A percentile compares a stretch with the other conserved stretches of the same genome.
Evolutionary conservation across 2,113 vertebrate genomes (phyloP).

Genomic region (Limanda limanda): DNA sequence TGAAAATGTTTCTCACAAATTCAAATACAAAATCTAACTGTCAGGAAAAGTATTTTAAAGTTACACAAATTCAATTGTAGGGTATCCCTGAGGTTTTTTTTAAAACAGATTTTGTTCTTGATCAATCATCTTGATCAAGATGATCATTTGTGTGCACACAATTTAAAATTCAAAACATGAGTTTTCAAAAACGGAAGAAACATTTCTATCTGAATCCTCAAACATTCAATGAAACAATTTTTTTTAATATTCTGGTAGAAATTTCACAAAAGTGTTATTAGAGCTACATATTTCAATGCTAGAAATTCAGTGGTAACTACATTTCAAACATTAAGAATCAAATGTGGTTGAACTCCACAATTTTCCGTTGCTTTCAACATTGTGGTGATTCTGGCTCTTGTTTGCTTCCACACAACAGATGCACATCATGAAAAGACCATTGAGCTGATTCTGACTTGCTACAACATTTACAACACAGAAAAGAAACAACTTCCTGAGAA

Average conservation of each 20-base stretch:
- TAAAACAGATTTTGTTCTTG: no score
- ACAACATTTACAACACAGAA: conserved; percentile 22
- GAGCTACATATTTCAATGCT: background rate
- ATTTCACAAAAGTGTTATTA: no score
- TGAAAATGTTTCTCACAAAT: background rate
- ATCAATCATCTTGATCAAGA: no score
- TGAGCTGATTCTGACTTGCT: conserved; percentile 28
- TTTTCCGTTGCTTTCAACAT: background rate
- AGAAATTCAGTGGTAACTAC: background rate
- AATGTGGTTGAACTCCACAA: background rate
- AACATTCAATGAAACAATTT: background rate
- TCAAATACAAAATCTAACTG: background rate
- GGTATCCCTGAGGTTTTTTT: no score
- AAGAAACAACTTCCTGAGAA: conserved; percentile 93
- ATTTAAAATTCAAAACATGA: background rate
- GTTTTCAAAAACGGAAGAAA: background rate
- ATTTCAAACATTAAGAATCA: background rate
- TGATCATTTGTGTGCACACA: background rate
- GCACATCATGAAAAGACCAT: conserved; percentile 24
- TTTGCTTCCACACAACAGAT: conserved; percentile 32
- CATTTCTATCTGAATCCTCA: background rate
- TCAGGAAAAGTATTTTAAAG: background rate
- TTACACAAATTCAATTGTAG: background rate
- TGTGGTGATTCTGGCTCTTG: background rate
- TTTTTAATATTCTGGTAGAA: no score